These are phyloP conservation scores for Griposia aprilina DNA, from an alignment of 2,888 invertebrate genomes.

Conservation along the genomic window DNA sequence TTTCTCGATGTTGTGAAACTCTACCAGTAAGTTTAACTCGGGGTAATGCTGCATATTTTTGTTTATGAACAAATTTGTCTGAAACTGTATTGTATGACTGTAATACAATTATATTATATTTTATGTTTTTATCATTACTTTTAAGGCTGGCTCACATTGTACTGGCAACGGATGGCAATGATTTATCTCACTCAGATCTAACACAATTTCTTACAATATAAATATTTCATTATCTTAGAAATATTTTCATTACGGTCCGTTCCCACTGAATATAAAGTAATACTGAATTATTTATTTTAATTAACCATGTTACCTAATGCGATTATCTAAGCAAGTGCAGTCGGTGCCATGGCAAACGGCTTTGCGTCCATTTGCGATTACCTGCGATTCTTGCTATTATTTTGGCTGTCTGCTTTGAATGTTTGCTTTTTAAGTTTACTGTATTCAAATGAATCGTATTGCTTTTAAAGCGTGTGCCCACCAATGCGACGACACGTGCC, in stretches of 20 bases:
- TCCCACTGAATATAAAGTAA: conserved; percentile 1
- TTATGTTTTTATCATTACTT: not conserved
- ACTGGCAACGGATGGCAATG: conserved; percentile 17
- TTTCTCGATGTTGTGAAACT: not conserved
- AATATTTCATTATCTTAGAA: not conserved
- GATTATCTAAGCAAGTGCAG: conserved; percentile 29
- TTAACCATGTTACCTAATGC: conserved; percentile 11
- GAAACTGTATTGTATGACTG: not conserved
- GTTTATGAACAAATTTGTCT: not conserved
- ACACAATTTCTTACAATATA: not conserved
- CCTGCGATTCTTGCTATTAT: conserved; percentile 2
- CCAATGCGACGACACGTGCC: conserved; percentile 91
- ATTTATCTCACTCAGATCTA: not conserved
- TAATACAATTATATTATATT: not conserved
- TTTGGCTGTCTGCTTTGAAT: conserved; percentile 22
- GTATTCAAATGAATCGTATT: conserved; percentile 69
- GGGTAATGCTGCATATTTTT: not conserved
- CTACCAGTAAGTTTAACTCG: not conserved
- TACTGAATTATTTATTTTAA: not conserved
- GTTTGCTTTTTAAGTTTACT: conserved; percentile 49
- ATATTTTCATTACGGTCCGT: conserved; percentile 8
- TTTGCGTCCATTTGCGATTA: conserved; percentile 48
- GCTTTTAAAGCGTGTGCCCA: conserved; percentile 83
- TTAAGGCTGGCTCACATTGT: conserved; percentile 38
- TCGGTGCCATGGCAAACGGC: conserved; percentile 39